Conservation (phyloP, 2,113 vertebrate genomes). For the Taxidea taxus region DNA sequence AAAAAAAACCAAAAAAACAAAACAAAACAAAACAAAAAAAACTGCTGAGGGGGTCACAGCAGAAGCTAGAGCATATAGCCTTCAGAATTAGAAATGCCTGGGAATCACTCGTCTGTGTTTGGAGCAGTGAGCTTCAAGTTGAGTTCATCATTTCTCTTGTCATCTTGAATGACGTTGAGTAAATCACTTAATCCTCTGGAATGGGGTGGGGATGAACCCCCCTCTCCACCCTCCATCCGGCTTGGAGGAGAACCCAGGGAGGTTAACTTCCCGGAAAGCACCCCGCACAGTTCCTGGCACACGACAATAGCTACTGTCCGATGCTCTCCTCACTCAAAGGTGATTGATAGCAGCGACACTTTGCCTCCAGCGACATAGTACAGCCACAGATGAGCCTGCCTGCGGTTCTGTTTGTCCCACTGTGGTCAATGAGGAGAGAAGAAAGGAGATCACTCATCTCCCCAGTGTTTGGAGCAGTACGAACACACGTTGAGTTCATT, state of each 20-base stretch:
- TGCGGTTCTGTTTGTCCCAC: background rate
- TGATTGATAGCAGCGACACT: rapidly evolving
- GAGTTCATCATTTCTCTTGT: background rate
- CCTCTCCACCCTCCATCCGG: background rate
- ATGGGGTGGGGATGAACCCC: background rate
- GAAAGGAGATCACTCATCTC: background rate
- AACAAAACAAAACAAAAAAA: too few relatives aligned
- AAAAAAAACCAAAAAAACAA: too few relatives aligned
- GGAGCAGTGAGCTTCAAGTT: background rate
- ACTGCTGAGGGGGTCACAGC: background rate
- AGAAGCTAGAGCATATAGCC: background rate
- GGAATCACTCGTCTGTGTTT: background rate
- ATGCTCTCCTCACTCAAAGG: background rate
- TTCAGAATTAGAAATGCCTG: background rate
- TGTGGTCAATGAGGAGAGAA: background rate
- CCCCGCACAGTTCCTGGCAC: background rate
- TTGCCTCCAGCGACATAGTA: background rate
- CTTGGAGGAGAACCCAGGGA: background rate
- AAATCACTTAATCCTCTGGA: background rate
- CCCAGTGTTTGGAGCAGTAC: background rate
- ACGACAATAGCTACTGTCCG: background rate
- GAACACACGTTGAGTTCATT: constrained; percentile 37
- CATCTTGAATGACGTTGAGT: background rate
- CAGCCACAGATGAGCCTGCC: background rate
- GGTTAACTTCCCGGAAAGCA: background rate